These are phyloP conservation scores for Ectobius pallidus DNA, from an alignment of 2,888 invertebrate genomes.

Conservation along the genomic window DNA sequence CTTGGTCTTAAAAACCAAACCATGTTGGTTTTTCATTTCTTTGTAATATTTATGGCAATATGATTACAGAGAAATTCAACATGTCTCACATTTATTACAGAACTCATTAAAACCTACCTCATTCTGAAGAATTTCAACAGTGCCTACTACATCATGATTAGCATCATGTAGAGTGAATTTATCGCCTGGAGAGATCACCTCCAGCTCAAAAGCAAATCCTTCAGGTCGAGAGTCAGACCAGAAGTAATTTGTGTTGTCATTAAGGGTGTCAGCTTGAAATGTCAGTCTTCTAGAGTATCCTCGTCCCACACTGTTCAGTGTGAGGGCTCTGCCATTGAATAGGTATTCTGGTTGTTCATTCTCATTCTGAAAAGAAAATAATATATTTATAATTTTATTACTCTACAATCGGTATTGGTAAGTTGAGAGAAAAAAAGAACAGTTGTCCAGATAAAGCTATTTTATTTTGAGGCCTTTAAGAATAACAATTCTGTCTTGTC, in stretches of 20 bases:
- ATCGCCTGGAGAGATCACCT: constrained; percentile 70
- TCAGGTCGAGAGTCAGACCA: constrained; percentile 78
- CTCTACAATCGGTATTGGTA: too few species aligned
- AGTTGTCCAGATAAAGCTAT: too few species aligned
- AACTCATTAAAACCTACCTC: constrained; percentile 59
- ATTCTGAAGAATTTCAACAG: constrained; percentile 67
- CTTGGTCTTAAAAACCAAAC: too few species aligned
- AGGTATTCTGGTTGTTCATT: constrained; percentile 51
- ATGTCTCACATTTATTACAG: too few species aligned
- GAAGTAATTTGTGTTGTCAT: constrained; percentile 74
- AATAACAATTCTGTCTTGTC: too few species aligned
- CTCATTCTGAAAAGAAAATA: background rate
- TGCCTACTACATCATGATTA: constrained; percentile 70
- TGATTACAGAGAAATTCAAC: too few species aligned
- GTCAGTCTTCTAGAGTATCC: constrained; percentile 77
- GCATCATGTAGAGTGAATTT: constrained; percentile 75
- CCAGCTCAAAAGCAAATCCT: constrained; percentile 75
- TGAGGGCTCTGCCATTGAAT: constrained; percentile 70
- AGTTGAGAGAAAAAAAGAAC: too few species aligned
- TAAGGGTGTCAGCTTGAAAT: constrained; percentile 69
- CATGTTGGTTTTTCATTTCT: too few species aligned
- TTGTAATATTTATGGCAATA: too few species aligned
- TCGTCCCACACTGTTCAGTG: constrained; percentile 71
- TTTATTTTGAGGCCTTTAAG: too few species aligned
- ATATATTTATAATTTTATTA: too few species aligned